Conservation (phyloP, 2,113 vertebrate genomes). For the Heliornis fulica region DNA sequence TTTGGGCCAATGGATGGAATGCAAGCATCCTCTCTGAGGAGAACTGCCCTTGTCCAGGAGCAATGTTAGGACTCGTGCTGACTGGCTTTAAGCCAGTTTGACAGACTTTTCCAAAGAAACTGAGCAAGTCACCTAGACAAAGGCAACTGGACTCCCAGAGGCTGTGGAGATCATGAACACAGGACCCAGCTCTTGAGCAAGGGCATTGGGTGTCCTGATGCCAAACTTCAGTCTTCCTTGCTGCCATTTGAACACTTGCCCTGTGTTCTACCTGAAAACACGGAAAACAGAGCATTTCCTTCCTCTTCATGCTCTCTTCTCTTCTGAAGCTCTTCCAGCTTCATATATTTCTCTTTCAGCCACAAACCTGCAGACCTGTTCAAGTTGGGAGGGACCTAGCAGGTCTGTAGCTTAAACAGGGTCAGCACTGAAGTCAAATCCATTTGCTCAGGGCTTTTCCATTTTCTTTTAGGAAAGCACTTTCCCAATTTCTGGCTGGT, state of each 20-base stretch:
- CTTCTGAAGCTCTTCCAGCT: too few species aligned
- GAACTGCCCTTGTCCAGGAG: not conserved
- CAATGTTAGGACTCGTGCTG: not conserved
- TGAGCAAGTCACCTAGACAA: not conserved
- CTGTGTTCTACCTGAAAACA: not conserved
- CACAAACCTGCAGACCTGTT: not conserved
- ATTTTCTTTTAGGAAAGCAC: not conserved
- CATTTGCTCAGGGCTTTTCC: not conserved
- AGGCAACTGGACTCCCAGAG: not conserved
- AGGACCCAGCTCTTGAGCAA: not conserved
- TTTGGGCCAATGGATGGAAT: not conserved
- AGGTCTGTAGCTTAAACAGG: not conserved
- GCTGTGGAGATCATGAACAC: not conserved
- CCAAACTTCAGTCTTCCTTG: not conserved
- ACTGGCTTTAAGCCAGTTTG: not conserved
- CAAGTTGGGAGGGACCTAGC: not conserved
- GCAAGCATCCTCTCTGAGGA: not conserved
- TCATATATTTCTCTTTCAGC: not conserved
- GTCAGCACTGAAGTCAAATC: not conserved
- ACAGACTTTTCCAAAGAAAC: not conserved
- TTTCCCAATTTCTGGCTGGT: not conserved
- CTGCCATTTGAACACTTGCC: not conserved
- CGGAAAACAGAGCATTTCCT: rapidly evolving
- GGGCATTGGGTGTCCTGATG: not conserved
- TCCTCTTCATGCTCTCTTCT: too few species aligned